phyloP scores from a whole-genome alignment of 2,888 invertebrate genomes.

The Amblyteles armatorius region DNA sequence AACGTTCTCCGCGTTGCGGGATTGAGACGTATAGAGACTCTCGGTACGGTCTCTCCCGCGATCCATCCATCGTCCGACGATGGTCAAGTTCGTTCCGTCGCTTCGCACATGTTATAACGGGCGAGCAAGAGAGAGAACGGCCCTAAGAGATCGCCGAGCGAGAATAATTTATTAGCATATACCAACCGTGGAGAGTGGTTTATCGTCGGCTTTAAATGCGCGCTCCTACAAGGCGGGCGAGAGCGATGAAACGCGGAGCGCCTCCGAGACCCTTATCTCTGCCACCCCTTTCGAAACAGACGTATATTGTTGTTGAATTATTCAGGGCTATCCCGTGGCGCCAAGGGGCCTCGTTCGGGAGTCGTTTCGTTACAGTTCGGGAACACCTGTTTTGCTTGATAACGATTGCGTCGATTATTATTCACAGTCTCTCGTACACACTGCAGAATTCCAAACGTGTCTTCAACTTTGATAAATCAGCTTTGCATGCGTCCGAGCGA shows the following conservation, averaged over 20 bases:
- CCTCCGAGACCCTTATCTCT: constrained; percentile 53
- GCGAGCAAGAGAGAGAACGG: constrained; percentile 17
- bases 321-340: constrained; percentile 61
- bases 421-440: neutral
- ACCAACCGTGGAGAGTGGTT: constrained; percentile 60
- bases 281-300: constrained; percentile 52
- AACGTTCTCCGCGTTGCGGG: constrained; percentile 24
- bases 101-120: constrained; percentile 35
- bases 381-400: constrained; percentile 61
- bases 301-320: constrained; percentile 58
- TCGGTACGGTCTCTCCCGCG: constrained; percentile 18
- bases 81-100: constrained; percentile 59
- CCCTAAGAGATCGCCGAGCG: constrained; percentile 52
- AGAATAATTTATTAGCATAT: constrained; percentile 67
- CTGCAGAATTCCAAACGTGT: neutral
- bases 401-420: constrained; percentile 20
- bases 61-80: constrained; percentile 61
- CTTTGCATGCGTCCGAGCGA: neutral
- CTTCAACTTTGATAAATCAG: neutral
- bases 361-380: constrained; percentile 40
- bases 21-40: constrained; percentile 51
- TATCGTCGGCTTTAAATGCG: constrained; percentile 63
- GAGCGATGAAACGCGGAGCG: constrained; percentile 58
- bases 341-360: constrained; percentile 28
- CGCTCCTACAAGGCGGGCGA: constrained; percentile 43